Evolutionary conservation across 23 tunicate species (phyloP).

Genomic region (Trididemnum nubilum): DNA sequence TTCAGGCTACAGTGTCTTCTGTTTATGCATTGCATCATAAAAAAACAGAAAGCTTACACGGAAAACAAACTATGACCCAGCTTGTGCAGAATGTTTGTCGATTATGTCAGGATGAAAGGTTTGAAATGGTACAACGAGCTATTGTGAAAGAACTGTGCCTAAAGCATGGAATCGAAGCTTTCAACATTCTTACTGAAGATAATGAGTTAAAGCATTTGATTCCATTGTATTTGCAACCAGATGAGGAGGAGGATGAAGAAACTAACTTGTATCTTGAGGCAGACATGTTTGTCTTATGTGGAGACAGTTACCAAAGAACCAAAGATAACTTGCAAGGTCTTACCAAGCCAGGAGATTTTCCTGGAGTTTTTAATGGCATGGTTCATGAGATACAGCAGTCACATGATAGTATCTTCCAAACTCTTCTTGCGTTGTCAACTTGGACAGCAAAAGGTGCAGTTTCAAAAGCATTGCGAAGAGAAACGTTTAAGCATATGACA

Average conservation of each 20-base stretch:
- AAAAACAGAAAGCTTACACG: background rate
- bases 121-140: background rate
- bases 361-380: conserved; percentile 2
- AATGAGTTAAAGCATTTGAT: conserved; percentile 2
- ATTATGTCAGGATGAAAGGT: background rate
- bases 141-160: conserved; percentile 34
- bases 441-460: conserved; percentile 13
- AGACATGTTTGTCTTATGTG: conserved; percentile 26
- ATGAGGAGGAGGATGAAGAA: background rate
- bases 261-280: conserved; percentile 11
- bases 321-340: background rate
- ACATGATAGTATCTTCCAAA: conserved; percentile 36
- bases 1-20: conserved; percentile 15
- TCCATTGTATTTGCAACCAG: conserved; percentile 26
- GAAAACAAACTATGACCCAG: background rate
- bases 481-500: background rate
- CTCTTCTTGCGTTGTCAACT: conserved; percentile 40
- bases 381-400: conserved; percentile 43
- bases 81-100: background rate
- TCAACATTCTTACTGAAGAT: conserved; percentile 25
- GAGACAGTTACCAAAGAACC: conserved; percentile 19
- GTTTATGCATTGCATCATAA: background rate
- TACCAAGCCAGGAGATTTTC: background rate
- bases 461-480: background rate
- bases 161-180: conserved; percentile 31